These are phyloP conservation scores for Macheiramphus alcinus DNA, from an alignment of 2,113 vertebrate species.

Conservation along the genomic window DNA sequence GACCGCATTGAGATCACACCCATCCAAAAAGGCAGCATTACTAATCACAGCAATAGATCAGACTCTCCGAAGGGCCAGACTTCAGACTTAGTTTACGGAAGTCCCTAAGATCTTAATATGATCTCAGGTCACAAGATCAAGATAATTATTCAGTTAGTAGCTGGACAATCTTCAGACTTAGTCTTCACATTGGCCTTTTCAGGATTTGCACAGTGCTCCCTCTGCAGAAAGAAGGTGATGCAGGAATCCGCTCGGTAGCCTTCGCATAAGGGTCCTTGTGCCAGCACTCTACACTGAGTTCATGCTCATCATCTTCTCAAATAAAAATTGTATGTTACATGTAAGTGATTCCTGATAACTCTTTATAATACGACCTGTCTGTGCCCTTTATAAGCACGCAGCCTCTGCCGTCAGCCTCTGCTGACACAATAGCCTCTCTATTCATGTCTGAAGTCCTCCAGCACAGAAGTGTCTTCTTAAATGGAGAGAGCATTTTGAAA, in stretches of 20 bases:
- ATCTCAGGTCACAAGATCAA: not conserved
- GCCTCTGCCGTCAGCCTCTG: not conserved
- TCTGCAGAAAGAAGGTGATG: not conserved
- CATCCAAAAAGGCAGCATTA: not conserved
- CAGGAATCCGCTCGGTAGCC: not conserved
- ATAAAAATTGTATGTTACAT: conserved; percentile 14
- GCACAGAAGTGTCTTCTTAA: conserved; percentile 33
- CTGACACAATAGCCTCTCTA: conserved; percentile 16
- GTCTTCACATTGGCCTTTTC: not conserved
- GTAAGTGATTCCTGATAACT: conserved; percentile 21
- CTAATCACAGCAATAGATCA: not conserved
- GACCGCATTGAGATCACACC: not conserved
- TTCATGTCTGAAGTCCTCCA: not conserved
- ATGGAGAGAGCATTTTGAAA: conserved; percentile 18
- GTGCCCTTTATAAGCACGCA: not conserved
- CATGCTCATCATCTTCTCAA: not conserved
- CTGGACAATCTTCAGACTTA: not conserved
- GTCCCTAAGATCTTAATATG: not conserved
- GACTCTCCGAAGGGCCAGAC: not conserved
- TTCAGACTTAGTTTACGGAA: not conserved
- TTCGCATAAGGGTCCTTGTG: not conserved
- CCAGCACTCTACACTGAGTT: not conserved
- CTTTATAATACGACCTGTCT: not conserved
- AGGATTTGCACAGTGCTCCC: not conserved
- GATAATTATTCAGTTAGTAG: not conserved